phyloP scores from a whole-genome alignment of 2,888 invertebrate species.

The Archaeoteleia sp. region DNA sequence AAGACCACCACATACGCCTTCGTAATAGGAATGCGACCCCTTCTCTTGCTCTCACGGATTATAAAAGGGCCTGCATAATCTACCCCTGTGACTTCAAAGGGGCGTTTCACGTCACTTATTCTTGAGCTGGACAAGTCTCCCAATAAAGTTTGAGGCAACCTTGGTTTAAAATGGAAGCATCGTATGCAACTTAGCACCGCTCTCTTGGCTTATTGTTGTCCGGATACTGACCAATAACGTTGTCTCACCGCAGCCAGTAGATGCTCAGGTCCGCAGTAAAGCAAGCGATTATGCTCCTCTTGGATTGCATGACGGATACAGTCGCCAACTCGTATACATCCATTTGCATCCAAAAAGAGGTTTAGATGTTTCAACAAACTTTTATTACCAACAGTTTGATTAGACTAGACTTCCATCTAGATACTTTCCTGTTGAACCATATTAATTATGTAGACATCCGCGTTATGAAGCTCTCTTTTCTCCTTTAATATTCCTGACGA shows the following conservation, averaged over 20 bases:
- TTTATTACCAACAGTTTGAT: not conserved
- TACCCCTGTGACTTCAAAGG: conserved; percentile 5
- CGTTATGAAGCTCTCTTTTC: not conserved
- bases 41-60: conserved; percentile 22
- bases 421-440: not conserved
- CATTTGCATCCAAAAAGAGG: conserved; percentile 1
- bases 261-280: not conserved
- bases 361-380: not conserved
- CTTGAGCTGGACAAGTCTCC: conserved; percentile 13
- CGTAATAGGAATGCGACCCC: conserved; percentile 8
- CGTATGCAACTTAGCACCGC: conserved; percentile 10
- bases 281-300: not conserved
- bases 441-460: not conserved
- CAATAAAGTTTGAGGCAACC: conserved; percentile 23
- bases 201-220: conserved; percentile 16
- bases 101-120: conserved; percentile 1
- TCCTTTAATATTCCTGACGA: not conserved
- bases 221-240: not conserved
- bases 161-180: conserved; percentile 20
- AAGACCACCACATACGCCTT: conserved; percentile 54
- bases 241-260: not conserved
- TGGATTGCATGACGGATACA: not conserved
- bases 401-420: not conserved
- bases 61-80: conserved; percentile 45
- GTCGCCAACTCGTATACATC: not conserved